A percentile compares a stretch with the other conserved stretches of the same genome.
Conservation (phyloP, 2,888 invertebrate genomes). For the Taenaris catops region DNA sequence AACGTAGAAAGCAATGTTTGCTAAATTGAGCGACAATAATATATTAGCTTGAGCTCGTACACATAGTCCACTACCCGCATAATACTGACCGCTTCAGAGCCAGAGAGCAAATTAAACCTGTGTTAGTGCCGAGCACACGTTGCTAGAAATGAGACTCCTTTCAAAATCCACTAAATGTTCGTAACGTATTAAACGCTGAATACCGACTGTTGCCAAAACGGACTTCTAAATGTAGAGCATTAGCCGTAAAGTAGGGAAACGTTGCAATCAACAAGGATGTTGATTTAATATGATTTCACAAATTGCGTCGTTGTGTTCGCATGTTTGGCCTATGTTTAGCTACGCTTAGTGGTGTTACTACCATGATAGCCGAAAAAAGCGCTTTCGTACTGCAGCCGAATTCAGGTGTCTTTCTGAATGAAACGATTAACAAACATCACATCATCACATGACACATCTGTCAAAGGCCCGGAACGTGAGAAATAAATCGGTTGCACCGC, state of each 20-base stretch:
- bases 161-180: slow-evolving; percentile 17
- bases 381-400: too few species aligned
- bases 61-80: slow-evolving; percentile 2
- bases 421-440: too few species aligned
- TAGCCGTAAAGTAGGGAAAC: slow-evolving; percentile 6
- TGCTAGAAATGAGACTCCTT: slow-evolving; percentile 15
- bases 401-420: too few species aligned
- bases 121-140: slow-evolving; percentile 13
- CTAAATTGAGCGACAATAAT: slow-evolving; percentile 5
- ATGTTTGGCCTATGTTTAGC: too few species aligned
- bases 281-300: background rate
- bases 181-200: slow-evolving; percentile 16
- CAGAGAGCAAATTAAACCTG: slow-evolving; percentile 14
- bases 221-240: slow-evolving; percentile 15
- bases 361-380: too few species aligned
- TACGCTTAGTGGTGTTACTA: too few species aligned
- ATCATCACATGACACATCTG: too few species aligned
- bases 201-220: slow-evolving; percentile 10
- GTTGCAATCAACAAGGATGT: slow-evolving; percentile 2
- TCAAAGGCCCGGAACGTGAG: too few species aligned
- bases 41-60: slow-evolving; percentile 1
- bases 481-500: too few species aligned
- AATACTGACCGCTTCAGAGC: slow-evolving; percentile 6
- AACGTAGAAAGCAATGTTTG: too few species aligned
- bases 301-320: background rate